These are phyloP conservation scores for Eilema caniola DNA, from an alignment of 2,888 invertebrate species.

Conservation along the genomic window DNA sequence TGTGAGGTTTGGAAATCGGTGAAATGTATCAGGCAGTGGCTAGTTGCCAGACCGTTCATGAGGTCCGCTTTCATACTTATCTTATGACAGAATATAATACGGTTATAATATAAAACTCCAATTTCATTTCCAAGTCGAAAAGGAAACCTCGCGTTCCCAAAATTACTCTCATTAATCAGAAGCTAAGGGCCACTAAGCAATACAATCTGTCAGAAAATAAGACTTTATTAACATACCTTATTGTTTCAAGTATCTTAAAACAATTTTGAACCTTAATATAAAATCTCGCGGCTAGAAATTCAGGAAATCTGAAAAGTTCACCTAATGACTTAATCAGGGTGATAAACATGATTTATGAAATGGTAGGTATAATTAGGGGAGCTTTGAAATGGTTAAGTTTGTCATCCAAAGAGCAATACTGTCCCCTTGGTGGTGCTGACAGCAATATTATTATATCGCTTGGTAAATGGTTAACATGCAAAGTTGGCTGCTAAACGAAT, in stretches of 20 bases:
- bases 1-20: constrained; percentile 27
- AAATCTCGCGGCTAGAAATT: constrained; percentile 19
- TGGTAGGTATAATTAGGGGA: constrained; percentile 66
- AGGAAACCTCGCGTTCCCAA: constrained; percentile 30
- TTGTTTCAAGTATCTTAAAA: constrained; percentile 33
- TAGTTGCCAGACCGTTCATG: constrained; percentile 34
- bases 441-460: constrained; percentile 30
- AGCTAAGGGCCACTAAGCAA: constrained; percentile 26
- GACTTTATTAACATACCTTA: constrained; percentile 38
- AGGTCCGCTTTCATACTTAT: constrained; percentile 20
- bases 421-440: constrained; percentile 21
- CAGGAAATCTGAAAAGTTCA: constrained; percentile 43
- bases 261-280: constrained; percentile 20
- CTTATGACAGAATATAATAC: constrained; percentile 34
- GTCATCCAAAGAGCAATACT: constrained; percentile 32
- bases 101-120: constrained; percentile 34
- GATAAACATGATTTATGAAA: constrained; percentile 73
- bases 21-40: constrained; percentile 40
- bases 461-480: constrained; percentile 29
- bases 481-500: constrained; percentile 26
- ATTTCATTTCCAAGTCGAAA: constrained; percentile 31
- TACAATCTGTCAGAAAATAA: constrained; percentile 36
- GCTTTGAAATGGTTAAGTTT: constrained; percentile 35
- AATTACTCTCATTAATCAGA: constrained; percentile 40
- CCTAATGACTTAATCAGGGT: constrained; percentile 58